These are phyloP conservation scores for Anableps anableps DNA, from an alignment of 2,797 vertebrate species.

Conservation along the genomic window DNA sequence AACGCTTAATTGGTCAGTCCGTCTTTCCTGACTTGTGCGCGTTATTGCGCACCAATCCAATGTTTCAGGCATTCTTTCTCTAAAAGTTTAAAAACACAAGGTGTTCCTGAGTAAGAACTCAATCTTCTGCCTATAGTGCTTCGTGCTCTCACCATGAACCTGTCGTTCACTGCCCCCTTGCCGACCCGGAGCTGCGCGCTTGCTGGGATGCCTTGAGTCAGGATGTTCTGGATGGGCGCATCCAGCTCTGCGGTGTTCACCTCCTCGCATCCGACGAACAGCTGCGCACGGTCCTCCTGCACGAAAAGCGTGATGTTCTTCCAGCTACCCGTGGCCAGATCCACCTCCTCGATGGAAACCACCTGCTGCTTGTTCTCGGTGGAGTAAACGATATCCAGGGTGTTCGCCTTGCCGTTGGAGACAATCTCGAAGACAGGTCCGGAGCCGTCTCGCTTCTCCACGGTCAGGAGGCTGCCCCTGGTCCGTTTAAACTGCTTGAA, in stretches of 20 bases:
- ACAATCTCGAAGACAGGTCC: constrained; percentile 92
- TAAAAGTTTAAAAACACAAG: neutral
- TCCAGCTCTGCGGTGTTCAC: constrained; percentile 91
- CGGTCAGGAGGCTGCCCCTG: constrained; percentile 88
- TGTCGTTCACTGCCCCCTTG: constrained; percentile 93
- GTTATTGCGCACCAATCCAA: constrained; percentile 21
- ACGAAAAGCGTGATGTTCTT: constrained; percentile 95
- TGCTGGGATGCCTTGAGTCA: constrained; percentile 87
- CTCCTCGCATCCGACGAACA: constrained; percentile 93
- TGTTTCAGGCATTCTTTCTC: neutral
- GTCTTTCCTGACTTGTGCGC: neutral
- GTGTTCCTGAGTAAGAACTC: neutral
- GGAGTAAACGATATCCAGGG: constrained; percentile 94
- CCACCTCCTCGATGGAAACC: constrained; percentile 92
- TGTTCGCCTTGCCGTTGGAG: constrained; percentile 95
- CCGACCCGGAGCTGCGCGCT: constrained; percentile 87
- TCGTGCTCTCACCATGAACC: constrained; percentile 89
- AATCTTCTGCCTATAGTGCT: neutral
- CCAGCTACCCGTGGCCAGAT: constrained; percentile 92
- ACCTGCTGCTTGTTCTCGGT: constrained; percentile 88
- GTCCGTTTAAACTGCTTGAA: constrained; percentile 91
- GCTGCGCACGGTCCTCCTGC: constrained; percentile 89
- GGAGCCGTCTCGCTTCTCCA: constrained; percentile 88
- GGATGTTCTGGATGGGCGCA: constrained; percentile 91
- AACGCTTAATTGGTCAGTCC: neutral